phyloP scores from a whole-genome alignment of 2,888 invertebrate species.

The Caenorhabditis sp. region DNA sequence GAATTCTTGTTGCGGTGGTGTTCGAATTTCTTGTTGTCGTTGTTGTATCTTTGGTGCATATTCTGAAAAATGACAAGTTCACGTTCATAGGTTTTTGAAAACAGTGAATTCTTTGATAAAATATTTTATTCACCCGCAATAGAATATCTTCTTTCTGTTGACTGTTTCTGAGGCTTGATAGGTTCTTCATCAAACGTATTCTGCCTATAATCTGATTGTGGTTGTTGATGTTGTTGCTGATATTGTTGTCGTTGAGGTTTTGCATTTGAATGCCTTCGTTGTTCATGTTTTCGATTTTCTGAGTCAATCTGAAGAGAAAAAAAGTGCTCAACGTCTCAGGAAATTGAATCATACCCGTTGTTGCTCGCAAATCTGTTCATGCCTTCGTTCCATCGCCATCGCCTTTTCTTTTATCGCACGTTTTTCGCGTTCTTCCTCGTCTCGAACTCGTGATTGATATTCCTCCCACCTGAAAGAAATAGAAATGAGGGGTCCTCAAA shows the following conservation, averaged over 20 bases:
- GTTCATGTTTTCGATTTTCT: background rate
- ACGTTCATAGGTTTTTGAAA: no score
- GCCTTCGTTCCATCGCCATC: constrained; percentile 37
- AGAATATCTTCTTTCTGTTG: background rate
- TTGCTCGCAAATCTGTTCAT: constrained; percentile 40
- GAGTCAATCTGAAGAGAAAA: background rate
- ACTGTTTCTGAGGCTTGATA: background rate
- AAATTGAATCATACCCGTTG: constrained; percentile 23
- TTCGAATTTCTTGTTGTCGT: constrained; percentile 1
- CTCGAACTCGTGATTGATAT: constrained; percentile 37
- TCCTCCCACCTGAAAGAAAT: constrained; percentile 35
- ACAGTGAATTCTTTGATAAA: no score
- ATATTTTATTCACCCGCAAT: background rate
- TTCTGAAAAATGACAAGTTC: constrained; percentile 23
- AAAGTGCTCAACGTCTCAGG: background rate
- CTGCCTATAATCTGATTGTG: background rate
- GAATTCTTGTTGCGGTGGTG: background rate
- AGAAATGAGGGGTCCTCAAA: background rate
- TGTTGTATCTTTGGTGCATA: background rate
- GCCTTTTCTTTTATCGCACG: constrained; percentile 42
- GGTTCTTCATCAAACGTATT: background rate
- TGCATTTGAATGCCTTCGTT: background rate
- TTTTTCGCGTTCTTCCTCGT: constrained; percentile 48
- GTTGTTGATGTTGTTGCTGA: background rate
- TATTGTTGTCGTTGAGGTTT: background rate